Evolutionary conservation across 1,140 invertebrate species (phyloP), one percentile per base, ranked within the genome.

Genomic region (Acromyrmex echinatior): DNA sequence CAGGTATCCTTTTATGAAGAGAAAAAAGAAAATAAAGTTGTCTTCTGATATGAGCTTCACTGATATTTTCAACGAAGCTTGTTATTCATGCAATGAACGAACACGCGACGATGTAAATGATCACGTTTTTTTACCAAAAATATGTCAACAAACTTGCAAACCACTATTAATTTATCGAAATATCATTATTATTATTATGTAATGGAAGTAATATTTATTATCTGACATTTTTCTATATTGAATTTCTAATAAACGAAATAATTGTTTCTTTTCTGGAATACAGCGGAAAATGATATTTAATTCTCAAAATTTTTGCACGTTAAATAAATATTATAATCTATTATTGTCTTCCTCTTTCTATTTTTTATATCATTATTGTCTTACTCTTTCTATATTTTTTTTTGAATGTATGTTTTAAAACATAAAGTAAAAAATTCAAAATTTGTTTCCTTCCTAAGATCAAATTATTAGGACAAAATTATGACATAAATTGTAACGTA

Each of bases 91-190:
- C 21, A 21, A 28, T 49, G 6, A 56, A 84, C 35, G 10, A 76
- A 21, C 45, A 65, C 45, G 51, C 14, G 80, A 88, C 51, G 63
- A 82, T 87, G 60, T 82, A 70, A 88, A 73, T 70, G 58, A 62
- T 71, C 53, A 21, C 66, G 21, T 39, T 12, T 62, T 73, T 66
- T 62, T 74, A 87, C 45, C 49, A 21, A 66, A 73, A 56, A 35
- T 14, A 28, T 10, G 10, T 70, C 39, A 12, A 0, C 6, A 21
- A 70, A 70, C 4, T 70, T 70, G 10, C 39, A 14, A 68, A 45
- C 12, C 21, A 68, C 82, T 88, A 71, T 66, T 81, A 86, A 86
- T 88, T 89, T 86, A 86, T 86, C 76, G 53, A 89, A 49, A 56
- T 65, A 53, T 18, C 12, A n/a, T 68, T 12, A 58, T 86, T 73